Percentiles rank a stretch among this genome's conserved stretches.
Evolutionary conservation across 2,797 vertebrate genomes (phyloP).

Genomic region (Ctenosaura bakeri): DNA sequence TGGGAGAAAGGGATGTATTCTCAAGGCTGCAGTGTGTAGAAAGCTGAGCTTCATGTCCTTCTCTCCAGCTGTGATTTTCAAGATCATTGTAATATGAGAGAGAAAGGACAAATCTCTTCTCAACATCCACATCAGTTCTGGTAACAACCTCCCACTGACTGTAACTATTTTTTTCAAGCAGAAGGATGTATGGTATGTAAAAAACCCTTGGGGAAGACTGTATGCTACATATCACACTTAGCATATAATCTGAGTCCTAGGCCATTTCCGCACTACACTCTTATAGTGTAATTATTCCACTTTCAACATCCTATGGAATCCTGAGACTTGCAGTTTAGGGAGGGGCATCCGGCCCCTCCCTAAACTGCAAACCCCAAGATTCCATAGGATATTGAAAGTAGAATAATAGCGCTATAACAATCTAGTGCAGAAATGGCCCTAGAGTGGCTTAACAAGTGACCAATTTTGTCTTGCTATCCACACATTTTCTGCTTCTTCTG

Average conservation of each 20-base stretch:
- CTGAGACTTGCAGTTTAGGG: too few relatives aligned
- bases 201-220: background rate
- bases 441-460: background rate
- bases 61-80: background rate
- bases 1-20: background rate
- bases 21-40: background rate
- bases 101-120: background rate
- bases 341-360: too few relatives aligned
- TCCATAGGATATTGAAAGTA: too few relatives aligned
- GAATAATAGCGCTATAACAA: too few relatives aligned
- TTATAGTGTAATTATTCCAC: too few relatives aligned
- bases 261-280: too few relatives aligned
- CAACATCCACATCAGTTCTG: background rate
- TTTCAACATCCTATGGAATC: too few relatives aligned
- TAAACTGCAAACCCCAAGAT: too few relatives aligned
- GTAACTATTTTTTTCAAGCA: background rate
- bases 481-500: background rate
- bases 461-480: background rate
- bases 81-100: background rate
- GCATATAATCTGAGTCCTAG: too few relatives aligned
- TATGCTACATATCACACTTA: background rate
- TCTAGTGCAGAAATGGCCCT: too few relatives aligned
- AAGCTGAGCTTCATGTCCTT: background rate
- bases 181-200: background rate
- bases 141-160: background rate